phyloP scores from a whole-genome alignment of 2,888 invertebrate species.

The Papilio elwesi region DNA sequence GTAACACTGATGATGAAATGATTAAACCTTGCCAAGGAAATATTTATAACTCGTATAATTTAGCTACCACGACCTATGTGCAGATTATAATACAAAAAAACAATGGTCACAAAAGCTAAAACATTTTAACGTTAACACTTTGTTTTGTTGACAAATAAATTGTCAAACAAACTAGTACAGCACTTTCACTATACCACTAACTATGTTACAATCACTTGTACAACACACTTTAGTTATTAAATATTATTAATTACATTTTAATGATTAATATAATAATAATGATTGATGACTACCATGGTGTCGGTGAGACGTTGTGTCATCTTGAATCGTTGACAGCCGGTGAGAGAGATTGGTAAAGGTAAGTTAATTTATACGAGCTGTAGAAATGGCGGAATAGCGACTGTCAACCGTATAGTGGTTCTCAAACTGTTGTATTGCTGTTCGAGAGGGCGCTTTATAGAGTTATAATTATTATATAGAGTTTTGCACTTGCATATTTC shows the following conservation, averaged over 20 bases:
- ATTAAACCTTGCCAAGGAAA: not conserved
- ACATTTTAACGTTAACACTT: not conserved
- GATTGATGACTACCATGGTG: conserved; percentile 61
- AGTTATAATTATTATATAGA: too few relatives aligned
- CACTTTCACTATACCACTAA: conserved; percentile 33
- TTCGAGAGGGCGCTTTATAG: too few relatives aligned
- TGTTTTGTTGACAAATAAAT: conserved; percentile 10
- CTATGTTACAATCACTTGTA: conserved; percentile 14
- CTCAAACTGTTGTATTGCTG: conserved; percentile 33
- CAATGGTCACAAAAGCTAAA: not conserved
- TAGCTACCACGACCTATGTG: not conserved
- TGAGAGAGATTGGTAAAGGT: conserved; percentile 59
- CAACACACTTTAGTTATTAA: not conserved
- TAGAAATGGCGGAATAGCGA: conserved; percentile 43
- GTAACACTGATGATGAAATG: too few relatives aligned
- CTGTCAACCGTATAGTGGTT: conserved; percentile 25
- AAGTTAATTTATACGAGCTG: conserved; percentile 74
- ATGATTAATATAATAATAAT: conserved; percentile 25
- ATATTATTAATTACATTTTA: conserved; percentile 14
- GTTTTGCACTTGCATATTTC: too few relatives aligned
- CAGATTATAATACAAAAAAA: not conserved
- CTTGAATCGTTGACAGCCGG: conserved; percentile 66
- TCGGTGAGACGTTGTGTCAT: conserved; percentile 72
- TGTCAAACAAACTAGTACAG: conserved; percentile 21
- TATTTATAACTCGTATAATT: not conserved